Evolutionary conservation across 2,888 invertebrate species (phyloP).

Genomic region (Megastigmus dorsalis): DNA sequence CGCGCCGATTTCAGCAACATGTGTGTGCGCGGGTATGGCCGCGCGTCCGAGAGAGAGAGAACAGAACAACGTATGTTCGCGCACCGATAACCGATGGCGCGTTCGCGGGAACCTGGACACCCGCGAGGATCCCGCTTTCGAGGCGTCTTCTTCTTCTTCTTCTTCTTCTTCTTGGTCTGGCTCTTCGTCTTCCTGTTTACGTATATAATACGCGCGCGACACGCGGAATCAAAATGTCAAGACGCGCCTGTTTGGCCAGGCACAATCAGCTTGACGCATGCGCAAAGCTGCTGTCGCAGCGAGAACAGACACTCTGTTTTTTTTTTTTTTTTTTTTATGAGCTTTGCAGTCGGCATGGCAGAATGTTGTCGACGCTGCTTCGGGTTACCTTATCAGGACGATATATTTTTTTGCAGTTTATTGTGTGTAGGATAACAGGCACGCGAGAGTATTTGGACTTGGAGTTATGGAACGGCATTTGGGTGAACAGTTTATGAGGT

Average conservation of each 20-base stretch:
- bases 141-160: background rate
- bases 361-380: constrained; percentile 4
- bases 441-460: background rate
- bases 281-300: background rate
- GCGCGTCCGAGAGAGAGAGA: background rate
- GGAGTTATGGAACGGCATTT: background rate
- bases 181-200: background rate
- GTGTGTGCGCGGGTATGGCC: no score
- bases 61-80: constrained; percentile 24
- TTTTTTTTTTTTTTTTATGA: constrained; percentile 10
- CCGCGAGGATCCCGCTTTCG: background rate
- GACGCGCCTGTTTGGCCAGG: background rate
- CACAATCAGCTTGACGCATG: background rate
- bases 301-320: background rate
- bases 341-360: background rate
- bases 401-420: constrained; percentile 22
- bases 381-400: constrained; percentile 14
- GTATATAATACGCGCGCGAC: no score
- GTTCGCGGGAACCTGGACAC: constrained; percentile 2
- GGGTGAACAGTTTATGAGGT: background rate
- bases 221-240: constrained; percentile 32
- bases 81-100: constrained; percentile 35
- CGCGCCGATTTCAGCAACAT: constrained; percentile 36
- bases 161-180: background rate
- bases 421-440: no score